phyloP scores from a whole-genome alignment of 1,140 invertebrate species.

The Eupristina koningsbergeri region DNA sequence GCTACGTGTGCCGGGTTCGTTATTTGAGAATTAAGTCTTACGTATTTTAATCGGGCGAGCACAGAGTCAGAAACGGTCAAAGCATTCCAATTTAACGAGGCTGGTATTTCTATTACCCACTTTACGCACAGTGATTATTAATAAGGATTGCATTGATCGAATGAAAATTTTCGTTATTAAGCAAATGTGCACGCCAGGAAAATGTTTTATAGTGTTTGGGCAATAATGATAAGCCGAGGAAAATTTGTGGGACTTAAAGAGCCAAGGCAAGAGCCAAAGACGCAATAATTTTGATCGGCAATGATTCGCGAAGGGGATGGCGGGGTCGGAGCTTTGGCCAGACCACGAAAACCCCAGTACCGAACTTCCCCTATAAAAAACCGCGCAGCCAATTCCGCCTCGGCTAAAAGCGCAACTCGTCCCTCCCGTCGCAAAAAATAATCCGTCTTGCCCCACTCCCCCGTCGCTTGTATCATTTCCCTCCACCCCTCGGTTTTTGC shows the following conservation, averaged over 20 bases:
- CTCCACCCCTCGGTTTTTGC: slow-evolving; percentile 43
- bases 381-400: not conserved
- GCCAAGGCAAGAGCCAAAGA: not conserved
- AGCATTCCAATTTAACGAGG: not conserved
- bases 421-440: not conserved
- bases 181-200: no score
- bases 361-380: not conserved
- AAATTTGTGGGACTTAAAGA: not conserved
- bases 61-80: not conserved
- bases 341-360: not conserved
- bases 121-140: not conserved
- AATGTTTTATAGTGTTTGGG: no score
- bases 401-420: not conserved
- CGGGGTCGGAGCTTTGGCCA: not conserved
- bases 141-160: not conserved
- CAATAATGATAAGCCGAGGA: no score
- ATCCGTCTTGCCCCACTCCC: not conserved
- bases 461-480: not conserved
- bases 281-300: not conserved
- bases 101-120: not conserved
- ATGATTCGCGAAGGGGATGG: not conserved
- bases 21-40: no score
- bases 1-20: no score
- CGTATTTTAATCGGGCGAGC: no score
- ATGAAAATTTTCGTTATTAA: no score